Conservation (phyloP, 2,113 vertebrate species). For the Probosciger aterrimus region DNA sequence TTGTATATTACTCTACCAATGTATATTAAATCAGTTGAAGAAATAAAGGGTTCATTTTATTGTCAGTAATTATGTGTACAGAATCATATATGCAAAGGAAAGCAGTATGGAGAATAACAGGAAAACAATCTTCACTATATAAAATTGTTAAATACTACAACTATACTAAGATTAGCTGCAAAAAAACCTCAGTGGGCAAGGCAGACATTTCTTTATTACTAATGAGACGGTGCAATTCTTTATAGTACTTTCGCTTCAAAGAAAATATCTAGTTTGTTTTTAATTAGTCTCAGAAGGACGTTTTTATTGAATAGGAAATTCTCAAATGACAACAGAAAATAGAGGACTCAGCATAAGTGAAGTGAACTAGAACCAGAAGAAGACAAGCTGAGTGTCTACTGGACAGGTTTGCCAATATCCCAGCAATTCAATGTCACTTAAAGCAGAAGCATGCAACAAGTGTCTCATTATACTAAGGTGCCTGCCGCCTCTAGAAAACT, state of each 20-base stretch:
- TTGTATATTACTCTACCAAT: not conserved
- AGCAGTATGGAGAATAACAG: not conserved
- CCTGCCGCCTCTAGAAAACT: not conserved
- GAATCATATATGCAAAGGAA: not conserved
- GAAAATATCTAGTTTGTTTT: not conserved
- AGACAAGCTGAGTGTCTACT: not conserved
- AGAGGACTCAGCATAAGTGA: not conserved
- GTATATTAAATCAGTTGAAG: not conserved
- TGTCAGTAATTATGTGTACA: not conserved
- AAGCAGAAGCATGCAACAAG: not conserved
- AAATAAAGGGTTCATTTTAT: not conserved
- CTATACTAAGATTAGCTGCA: not conserved
- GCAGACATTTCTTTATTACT: not conserved
- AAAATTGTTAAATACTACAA: not conserved
- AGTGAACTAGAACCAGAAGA: conserved; percentile 12
- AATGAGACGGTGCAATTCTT: not conserved
- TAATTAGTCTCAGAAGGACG: conserved; percentile 45
- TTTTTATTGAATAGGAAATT: conserved; percentile 3
- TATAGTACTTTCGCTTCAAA: not conserved
- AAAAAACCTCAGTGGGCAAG: not conserved
- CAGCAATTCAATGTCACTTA: not conserved
- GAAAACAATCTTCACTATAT: not conserved
- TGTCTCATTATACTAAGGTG: not conserved
- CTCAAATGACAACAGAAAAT: conserved; percentile 18
- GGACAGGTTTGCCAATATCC: conserved; percentile 41